Conservation (phyloP, 2,113 vertebrate genomes). For the Neodontobutis hainanensis region DNA sequence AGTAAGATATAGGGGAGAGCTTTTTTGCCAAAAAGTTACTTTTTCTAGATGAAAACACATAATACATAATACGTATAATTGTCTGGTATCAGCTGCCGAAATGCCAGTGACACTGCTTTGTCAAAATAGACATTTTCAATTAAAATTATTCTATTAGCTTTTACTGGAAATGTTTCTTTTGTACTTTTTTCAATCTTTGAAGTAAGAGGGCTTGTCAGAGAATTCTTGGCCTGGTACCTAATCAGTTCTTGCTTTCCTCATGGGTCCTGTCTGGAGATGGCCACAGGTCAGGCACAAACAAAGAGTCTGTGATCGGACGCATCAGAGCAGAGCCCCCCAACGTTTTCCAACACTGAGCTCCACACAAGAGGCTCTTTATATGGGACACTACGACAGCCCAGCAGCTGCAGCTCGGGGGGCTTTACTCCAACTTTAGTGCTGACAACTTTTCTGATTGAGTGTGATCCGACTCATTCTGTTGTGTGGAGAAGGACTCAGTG, state of each 20-base stretch:
- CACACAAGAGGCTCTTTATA: constrained; percentile 73
- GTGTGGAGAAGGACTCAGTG: background rate
- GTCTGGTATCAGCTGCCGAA: too few species aligned
- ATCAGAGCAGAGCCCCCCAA: constrained; percentile 24
- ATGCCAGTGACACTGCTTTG: too few species aligned
- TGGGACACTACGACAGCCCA: constrained; percentile 34
- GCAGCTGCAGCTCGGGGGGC: constrained; percentile 41
- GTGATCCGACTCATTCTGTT: constrained; percentile 7
- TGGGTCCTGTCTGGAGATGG: background rate
- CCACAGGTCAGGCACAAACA: constrained; percentile 32
- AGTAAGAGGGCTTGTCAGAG: background rate
- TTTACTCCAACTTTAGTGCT: background rate
- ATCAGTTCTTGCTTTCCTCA: constrained; percentile 3
- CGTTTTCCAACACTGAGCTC: constrained; percentile 26
- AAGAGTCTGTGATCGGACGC: constrained; percentile 41
- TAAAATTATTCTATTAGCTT: too few species aligned
- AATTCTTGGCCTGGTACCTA: background rate
- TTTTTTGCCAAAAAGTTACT: too few species aligned
- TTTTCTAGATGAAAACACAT: too few species aligned
- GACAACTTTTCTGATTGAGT: constrained; percentile 12
- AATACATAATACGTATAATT: too few species aligned
- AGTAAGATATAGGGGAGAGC: too few species aligned
- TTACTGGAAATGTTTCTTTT: too few species aligned
- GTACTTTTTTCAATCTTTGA: too few species aligned
- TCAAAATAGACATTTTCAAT: too few species aligned